Conservation (phyloP, 1,140 invertebrate genomes). For the Lepeophtheirus salmonis region DNA sequence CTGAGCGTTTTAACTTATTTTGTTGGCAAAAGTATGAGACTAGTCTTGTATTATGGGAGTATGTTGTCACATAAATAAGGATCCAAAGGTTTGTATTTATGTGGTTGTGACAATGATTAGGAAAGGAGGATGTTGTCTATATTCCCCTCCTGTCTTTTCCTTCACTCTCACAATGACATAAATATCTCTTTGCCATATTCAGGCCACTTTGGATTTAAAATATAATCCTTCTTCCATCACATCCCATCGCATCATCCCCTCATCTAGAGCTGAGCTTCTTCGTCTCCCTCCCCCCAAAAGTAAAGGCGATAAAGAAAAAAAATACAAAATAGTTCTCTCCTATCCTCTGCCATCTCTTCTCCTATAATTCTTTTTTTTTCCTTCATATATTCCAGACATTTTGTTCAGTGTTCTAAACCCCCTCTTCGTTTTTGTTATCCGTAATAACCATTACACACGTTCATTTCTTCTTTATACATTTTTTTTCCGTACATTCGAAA, state of each 20-base stretch:
- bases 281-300: background rate
- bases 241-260: too few species aligned
- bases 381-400: background rate
- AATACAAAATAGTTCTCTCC: background rate
- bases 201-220: background rate
- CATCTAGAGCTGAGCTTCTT: background rate
- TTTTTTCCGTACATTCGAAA: background rate
- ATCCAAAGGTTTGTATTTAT: too few species aligned
- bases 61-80: too few species aligned
- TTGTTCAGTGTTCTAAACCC: background rate
- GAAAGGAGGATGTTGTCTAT: too few species aligned
- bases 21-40: too few species aligned
- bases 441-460: background rate
- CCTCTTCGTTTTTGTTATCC: background rate
- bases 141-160: background rate
- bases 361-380: background rate
- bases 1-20: too few species aligned
- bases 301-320: background rate
- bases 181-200: background rate
- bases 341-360: background rate
- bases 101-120: too few species aligned
- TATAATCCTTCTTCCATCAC: background rate
- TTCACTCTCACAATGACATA: background rate
- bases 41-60: too few species aligned
- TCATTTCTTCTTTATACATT: background rate